Evolutionary conservation across 2,888 invertebrate genomes (phyloP), one percentile per base, ranked within the genome.

Genomic region (Sarcophaga variegata): DNA sequence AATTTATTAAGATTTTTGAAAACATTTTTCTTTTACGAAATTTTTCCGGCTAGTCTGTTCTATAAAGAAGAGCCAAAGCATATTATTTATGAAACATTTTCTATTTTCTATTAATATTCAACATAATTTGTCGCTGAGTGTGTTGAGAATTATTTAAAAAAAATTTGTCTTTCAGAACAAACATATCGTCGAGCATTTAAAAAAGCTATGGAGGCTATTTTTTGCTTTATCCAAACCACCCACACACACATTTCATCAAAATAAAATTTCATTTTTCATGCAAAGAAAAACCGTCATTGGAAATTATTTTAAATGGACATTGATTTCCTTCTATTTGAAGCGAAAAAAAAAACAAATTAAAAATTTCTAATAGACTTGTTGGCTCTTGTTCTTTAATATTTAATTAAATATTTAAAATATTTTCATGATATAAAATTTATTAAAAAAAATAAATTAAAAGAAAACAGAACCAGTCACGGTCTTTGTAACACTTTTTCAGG

Each of bases 1-100:
- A 75, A 37, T 69, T 81, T 49, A 67, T 60, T 59, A 72, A 66
- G 37, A 59, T 63, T 67, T 69, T 67, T 69, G 11, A 62, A 49
- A 62, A 49, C 60, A 14, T 79, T 14, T 64, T 10, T 37, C 2
- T 37, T 37, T 37, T 37, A 37, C 37, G 37, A 37, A 37, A 37
- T 37, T 37, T 37, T 37, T 37, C 37, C 10, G 37, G 37, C 37
- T 6, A 37, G 37, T 37, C 37, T 0, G 37, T 37, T 37, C 37
- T 37, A 1, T 37, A 37, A 37, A 37, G 14, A 49, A 49, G 17
- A 54, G 10, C 17, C 17, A 54, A 17, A 54, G 54, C 12, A 20
- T 12, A 69, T 27, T 63, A 81, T 63, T 63, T 37, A 75, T 62
- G 22, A 49, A 25, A 60, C 5, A n/a, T 37, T 45, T 62, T 62